Percentiles rank a stretch among this genome's conserved stretches.
phyloP scores from a whole-genome alignment of 2,797 vertebrate genomes.

The Acanthis flammea region DNA sequence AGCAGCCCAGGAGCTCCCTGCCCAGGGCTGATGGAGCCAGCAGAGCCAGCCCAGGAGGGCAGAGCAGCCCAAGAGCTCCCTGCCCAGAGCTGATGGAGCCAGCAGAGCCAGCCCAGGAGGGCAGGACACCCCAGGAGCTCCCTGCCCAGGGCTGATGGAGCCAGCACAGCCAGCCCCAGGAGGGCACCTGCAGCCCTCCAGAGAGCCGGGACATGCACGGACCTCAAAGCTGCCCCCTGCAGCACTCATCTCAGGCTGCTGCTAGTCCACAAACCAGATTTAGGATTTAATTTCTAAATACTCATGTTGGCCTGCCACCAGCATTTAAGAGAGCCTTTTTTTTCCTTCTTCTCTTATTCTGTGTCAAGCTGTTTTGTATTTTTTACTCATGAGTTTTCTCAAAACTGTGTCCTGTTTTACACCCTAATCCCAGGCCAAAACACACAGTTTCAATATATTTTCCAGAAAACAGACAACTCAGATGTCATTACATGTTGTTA shows the following conservation, averaged over 20 bases:
- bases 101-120: not conserved
- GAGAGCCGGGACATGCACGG: accelerated
- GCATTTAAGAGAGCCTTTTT: not conserved
- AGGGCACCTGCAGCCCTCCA: not conserved
- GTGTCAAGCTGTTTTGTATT: not conserved
- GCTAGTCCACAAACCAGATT: not conserved
- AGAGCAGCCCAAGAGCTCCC: not conserved
- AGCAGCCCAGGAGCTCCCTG: not conserved
- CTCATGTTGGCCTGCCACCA: not conserved
- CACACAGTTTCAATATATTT: not conserved
- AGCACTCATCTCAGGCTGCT: not conserved
- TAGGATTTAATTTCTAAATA: not conserved
- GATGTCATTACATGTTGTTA: not conserved
- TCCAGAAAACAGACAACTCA: not conserved
- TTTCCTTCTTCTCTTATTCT: not conserved
- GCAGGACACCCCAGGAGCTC: not conserved
- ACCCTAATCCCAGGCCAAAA: constrained; percentile 9
- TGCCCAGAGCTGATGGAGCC: accelerated
- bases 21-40: accelerated
- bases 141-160: accelerated
- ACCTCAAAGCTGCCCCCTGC: accelerated
- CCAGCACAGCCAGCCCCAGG: accelerated
- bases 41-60: accelerated
- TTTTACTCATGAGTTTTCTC: constrained; percentile 28
- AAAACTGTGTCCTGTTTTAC: not conserved